phyloP scores from a whole-genome alignment of 2,113 vertebrate species.

The Mellivora capensis region DNA sequence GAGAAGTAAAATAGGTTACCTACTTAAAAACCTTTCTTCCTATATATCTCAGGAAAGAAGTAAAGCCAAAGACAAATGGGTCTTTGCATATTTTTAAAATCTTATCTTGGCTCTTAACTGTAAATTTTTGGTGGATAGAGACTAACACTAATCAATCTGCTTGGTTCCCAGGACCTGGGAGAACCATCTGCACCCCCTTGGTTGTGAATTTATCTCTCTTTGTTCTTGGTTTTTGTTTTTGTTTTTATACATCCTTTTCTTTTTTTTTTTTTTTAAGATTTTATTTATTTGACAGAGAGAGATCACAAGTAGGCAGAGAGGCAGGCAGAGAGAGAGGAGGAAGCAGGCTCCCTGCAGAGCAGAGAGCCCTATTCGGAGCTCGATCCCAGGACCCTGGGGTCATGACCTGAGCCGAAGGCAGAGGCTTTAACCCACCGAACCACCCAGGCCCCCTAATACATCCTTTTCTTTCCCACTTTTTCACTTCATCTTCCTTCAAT shows the following conservation, averaged over 20 bases:
- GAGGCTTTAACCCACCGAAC: no score
- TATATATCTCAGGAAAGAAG: not conserved
- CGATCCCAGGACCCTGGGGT: no score
- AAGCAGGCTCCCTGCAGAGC: no score
- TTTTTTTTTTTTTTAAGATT: not conserved
- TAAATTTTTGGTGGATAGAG: not conserved
- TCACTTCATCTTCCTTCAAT: not conserved
- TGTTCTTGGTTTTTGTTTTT: not conserved
- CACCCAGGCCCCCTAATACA: no score
- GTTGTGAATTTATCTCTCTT: not conserved
- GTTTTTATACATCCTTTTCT: not conserved
- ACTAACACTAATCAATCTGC: not conserved
- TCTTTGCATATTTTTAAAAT: not conserved
- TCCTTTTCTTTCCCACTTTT: not conserved
- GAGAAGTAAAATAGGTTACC: not conserved
- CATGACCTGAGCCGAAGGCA: no score
- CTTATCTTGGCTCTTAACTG: not conserved
- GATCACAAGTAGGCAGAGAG: no score
- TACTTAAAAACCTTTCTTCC: not conserved
- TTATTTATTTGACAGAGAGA: no score
- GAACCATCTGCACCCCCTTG: not conserved
- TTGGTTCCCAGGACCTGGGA: not conserved
- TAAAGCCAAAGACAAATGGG: not conserved
- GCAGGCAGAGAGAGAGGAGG: no score
- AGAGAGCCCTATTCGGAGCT: no score